Evolutionary conservation across 2,797 vertebrate genomes (phyloP).

Genomic region (Karalla daura): DNA sequence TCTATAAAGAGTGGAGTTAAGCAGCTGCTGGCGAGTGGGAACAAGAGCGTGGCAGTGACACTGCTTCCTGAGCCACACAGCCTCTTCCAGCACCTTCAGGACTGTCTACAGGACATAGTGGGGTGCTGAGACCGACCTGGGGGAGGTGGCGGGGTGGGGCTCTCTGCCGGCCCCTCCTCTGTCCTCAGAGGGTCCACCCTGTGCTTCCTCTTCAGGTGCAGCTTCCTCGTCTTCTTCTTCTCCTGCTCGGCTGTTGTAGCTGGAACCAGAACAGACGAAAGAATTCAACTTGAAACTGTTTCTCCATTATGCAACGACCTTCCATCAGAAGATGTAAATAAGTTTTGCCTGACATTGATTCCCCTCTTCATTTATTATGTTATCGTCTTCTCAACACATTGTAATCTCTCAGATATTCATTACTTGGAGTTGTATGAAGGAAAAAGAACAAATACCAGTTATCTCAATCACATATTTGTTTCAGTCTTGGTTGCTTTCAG

Average conservation of each 20-base stretch:
- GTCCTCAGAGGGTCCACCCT: constrained; percentile 90
- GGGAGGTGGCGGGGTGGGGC: constrained; percentile 81
- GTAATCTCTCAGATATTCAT: constrained; percentile 4
- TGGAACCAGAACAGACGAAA: constrained; percentile 2
- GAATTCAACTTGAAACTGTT: too few species aligned
- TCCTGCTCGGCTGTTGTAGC: constrained; percentile 74
- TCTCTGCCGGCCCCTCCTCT: constrained; percentile 86
- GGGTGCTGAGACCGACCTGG: constrained; percentile 84
- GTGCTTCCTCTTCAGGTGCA: constrained; percentile 92
- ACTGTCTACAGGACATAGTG: too few species aligned
- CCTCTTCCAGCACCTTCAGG: too few species aligned
- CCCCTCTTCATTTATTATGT: constrained; percentile 6
- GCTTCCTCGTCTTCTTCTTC: constrained; percentile 91
- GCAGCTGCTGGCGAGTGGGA: neutral
- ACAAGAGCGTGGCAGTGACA: neutral
- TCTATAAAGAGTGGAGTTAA: neutral
- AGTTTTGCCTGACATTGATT: too few species aligned
- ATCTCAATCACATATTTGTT: constrained; percentile 6
- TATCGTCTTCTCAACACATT: constrained; percentile 1
- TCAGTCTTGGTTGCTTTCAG: constrained; percentile 19
- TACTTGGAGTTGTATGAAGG: neutral
- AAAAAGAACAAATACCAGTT: constrained; percentile 7
- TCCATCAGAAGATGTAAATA: too few species aligned
- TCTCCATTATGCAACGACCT: too few species aligned
- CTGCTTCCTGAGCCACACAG: too few species aligned